A percentile compares a stretch with the other conserved stretches of the same genome.
These are phyloP conservation scores for Drosophila nigritarsus DNA, from an alignment of 2,888 invertebrate species.

Conservation along the genomic window DNA sequence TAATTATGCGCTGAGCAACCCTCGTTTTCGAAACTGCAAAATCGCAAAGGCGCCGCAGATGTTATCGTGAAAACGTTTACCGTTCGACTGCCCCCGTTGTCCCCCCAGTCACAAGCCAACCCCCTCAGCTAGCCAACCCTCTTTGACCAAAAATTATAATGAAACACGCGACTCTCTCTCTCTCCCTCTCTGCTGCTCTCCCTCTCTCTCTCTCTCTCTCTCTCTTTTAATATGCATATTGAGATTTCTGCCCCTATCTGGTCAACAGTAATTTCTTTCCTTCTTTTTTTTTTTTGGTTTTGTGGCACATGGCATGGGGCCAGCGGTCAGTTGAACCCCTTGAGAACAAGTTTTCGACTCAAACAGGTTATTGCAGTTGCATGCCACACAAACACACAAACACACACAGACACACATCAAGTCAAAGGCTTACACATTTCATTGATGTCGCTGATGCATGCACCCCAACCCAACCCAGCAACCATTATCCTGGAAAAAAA, in stretches of 20 bases:
- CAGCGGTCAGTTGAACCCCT: constrained; percentile 62
- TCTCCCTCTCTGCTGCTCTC: not conserved
- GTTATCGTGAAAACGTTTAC: constrained; percentile 79
- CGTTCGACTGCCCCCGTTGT: constrained; percentile 45
- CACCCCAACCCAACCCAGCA: constrained; percentile 9
- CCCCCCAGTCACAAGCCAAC: not conserved
- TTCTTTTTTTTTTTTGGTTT: constrained; percentile 2
- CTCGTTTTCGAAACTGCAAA: constrained; percentile 28
- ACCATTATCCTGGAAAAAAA: not conserved
- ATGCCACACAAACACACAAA: constrained; percentile 23
- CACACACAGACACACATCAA: constrained; percentile 34
- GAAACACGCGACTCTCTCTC: constrained; percentile 66
- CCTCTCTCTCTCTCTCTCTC: not conserved
- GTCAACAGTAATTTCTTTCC: constrained; percentile 4
- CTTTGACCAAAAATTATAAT: constrained; percentile 45
- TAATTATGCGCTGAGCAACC: constrained; percentile 77
- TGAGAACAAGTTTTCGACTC: constrained; percentile 67
- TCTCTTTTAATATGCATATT: constrained; percentile 35
- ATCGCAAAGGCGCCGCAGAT: constrained; percentile 72
- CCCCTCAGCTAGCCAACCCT: constrained; percentile 11
- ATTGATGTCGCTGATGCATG: constrained; percentile 75
- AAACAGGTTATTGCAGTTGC: constrained; percentile 72
- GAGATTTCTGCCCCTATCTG: constrained; percentile 65
- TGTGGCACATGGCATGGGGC: constrained; percentile 55
- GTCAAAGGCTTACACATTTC: constrained; percentile 76